A percentile compares a stretch with the other conserved stretches of the same genome.
phyloP scores from a whole-genome alignment of 2,113 vertebrate species.

The Dicerorhinus sumatrensis region DNA sequence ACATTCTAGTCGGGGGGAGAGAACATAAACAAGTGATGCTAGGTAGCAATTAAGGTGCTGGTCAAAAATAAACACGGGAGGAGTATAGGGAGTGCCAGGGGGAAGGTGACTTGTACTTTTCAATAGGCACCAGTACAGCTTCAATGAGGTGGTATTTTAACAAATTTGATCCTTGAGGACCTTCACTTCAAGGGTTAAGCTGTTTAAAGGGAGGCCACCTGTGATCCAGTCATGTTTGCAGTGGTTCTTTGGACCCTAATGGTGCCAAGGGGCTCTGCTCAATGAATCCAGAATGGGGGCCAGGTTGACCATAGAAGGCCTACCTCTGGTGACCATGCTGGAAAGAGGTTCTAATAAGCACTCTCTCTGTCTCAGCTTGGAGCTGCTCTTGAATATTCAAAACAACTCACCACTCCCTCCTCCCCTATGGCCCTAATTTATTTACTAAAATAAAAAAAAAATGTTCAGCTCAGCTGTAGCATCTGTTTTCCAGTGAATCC shows the following conservation, averaged over 20 bases:
- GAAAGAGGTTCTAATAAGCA: not conserved
- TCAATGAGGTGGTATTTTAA: not conserved
- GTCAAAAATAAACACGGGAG: not conserved
- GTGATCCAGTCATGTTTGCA: not conserved
- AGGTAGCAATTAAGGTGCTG: not conserved
- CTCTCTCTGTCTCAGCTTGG: not conserved
- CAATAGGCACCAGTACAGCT: not conserved
- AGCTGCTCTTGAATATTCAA: slow-evolving; percentile 14
- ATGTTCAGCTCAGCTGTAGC: not conserved
- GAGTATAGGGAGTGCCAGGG: not conserved
- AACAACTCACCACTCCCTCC: not conserved
- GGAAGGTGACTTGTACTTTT: not conserved
- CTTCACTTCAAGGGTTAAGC: not conserved
- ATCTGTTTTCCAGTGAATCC: slow-evolving; percentile 49
- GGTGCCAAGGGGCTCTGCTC: too few relatives aligned
- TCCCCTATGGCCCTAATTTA: not conserved
- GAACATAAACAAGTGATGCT: not conserved
- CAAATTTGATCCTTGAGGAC: not conserved
- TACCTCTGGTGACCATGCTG: not conserved
- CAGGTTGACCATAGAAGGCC: not conserved
- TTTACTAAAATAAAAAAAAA: slow-evolving; percentile 48
- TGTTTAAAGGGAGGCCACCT: not conserved
- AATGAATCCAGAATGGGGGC: fast-evolving
- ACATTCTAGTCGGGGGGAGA: fast-evolving
- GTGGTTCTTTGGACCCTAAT: not conserved